Evolutionary conservation across 2,113 vertebrate species (phyloP), one percentile per base, ranked within the genome.

Genomic region (Planiliza haematocheilus): DNA sequence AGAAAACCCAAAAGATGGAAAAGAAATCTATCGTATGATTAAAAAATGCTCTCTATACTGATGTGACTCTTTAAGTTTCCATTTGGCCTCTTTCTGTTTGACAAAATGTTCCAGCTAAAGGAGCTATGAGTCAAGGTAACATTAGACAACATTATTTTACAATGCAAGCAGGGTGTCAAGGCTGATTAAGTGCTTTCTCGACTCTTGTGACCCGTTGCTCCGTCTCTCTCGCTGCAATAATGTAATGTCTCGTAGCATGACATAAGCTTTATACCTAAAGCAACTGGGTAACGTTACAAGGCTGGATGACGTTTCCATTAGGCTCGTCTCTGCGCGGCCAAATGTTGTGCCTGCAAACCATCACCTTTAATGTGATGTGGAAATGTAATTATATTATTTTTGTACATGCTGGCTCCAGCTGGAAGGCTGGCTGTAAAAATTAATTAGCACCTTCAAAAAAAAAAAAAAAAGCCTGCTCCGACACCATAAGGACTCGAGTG

Each of bases 331-430:
- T 57, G 43, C 58, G 2, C 0, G 4, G 73, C 76, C 70, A 70
- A 82, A 68, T 30, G 51, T 39, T 70, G 48, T 16, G 63, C 61
- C 87, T 89, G 84, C 81, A 60, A 71, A 77, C 55, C 50, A 7
- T 88, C 82, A 74, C 51, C 74, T 74, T 74, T 78, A 79, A 77
- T 75, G 67, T 50, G 68, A 86, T 17, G 68, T 75, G 81, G 67
- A 85, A 83, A 85, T 69, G 65, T 70, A 85, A 87, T 90, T 70
- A 85, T 64, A 56, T 51, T 48, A 39, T 74, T 81, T 66, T 69
- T 66, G 48, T 65, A 24, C 60, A 57, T 30, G 61, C 57, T 2
- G 51, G 41, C 70, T 88, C 70, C 87, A 89, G 89, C 87, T 89
- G 87, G 78, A 82, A 17, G 52, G 20, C 84, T 60, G 66, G 66